Evolutionary conservation across 2,888 invertebrate genomes (phyloP), one percentile per base, ranked within the genome.

Genomic region (Amaurobius ferox): DNA sequence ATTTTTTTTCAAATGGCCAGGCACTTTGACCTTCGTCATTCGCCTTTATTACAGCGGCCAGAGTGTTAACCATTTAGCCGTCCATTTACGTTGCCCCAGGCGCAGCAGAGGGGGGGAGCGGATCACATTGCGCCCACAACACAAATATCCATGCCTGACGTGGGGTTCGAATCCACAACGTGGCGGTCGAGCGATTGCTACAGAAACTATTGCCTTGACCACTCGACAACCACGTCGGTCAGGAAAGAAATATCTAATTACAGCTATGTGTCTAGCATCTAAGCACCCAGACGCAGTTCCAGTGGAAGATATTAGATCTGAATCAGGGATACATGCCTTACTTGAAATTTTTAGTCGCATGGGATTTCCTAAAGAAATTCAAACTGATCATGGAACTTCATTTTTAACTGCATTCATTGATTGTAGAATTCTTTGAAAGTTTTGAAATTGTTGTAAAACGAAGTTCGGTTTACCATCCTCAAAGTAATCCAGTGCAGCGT

Each of bases 171-270:
- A n/a, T n/a, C n/a, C n/a, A n/a, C n/a, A n/a, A n/a, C n/a, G n/a
- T n/a, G n/a, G n/a, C n/a, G n/a, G n/a, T n/a, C n/a, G n/a, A n/a
- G n/a, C n/a, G n/a, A n/a, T n/a, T n/a, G n/a, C n/a, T n/a, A n/a
- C n/a, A n/a, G n/a, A n/a, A n/a, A n/a, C n/a, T n/a, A n/a, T n/a
- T n/a, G n/a, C n/a, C n/a, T n/a, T n/a, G n/a, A n/a, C n/a, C n/a
- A n/a, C n/a, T n/a, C n/a, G n/a, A n/a, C n/a, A n/a, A n/a, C n/a
- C n/a, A n/a, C n/a, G n/a, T n/a, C n/a, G n/a, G n/a, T n/a, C n/a
- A n/a, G n/a, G n/a, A n/a, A n/a, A n/a, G n/a, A n/a, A n/a, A 35
- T 78, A 78, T 35, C 39, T 70, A 9, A 78, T 78, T 19, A 68
- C 77, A 9, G 48, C 55, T 11, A 68, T 78, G 13, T 78, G 77